Percentiles rank a stretch among this genome's conserved stretches.
phyloP scores from a whole-genome alignment of 2,113 vertebrate genomes.

The Pygoscelis adeliae region DNA sequence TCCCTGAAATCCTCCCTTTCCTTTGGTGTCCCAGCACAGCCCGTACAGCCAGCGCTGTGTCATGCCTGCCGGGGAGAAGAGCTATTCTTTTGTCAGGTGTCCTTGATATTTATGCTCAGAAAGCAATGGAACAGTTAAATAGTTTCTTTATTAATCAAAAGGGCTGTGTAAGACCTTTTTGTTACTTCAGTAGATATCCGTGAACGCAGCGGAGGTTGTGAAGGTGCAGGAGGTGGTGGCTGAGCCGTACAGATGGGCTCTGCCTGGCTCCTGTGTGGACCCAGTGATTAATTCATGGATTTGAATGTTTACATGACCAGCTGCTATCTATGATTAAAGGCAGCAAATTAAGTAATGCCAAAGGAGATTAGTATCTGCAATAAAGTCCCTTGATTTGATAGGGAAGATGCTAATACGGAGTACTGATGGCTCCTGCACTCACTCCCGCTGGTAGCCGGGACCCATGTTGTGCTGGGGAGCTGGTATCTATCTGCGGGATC shows the following conservation, averaged over 20 bases:
- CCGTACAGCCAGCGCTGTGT: fast-evolving
- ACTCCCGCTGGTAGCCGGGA: fast-evolving
- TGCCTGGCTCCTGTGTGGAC: not conserved
- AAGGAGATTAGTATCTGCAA: slow-evolving; percentile 46
- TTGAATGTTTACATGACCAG: slow-evolving; percentile 36
- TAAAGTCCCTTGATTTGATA: slow-evolving; percentile 31
- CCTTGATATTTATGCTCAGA: not conserved
- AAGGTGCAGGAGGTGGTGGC: not conserved
- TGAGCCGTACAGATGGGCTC: not conserved
- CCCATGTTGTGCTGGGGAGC: not conserved
- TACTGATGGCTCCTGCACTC: not conserved
- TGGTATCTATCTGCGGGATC: not conserved
- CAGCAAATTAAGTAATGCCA: slow-evolving; percentile 55
- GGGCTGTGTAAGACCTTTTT: not conserved
- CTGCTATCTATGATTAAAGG: slow-evolving; percentile 43
- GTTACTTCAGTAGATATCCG: not conserved
- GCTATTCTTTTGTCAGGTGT: not conserved
- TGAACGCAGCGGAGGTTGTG: fast-evolving
- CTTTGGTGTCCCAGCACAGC: not conserved
- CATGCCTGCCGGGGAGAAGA: not conserved
- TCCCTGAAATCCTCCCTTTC: not conserved
- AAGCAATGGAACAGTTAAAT: not conserved
- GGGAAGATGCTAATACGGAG: slow-evolving; percentile 23
- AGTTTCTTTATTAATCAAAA: not conserved
- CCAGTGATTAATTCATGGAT: slow-evolving; percentile 30